Base-by-base conservation (phyloP, 2,797 vertebrate genomes). In the Eulemur coronatus region DNA sequence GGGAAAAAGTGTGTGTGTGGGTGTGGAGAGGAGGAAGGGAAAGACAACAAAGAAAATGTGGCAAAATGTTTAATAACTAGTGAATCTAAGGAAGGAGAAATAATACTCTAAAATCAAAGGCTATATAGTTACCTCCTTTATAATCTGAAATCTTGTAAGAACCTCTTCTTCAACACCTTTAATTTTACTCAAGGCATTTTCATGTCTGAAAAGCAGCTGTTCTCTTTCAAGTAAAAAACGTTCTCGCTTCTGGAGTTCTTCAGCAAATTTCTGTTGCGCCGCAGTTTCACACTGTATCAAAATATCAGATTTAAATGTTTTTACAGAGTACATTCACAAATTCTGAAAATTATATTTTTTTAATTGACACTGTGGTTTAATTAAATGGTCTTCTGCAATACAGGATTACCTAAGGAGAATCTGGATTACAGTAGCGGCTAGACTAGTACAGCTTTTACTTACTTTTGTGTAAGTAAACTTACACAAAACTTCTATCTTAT, bases 221-320 rank as follows among this genome's bases (percentile, higher is more conserved):
- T 99, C 99, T 97, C 98, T 98, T 95, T 99, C 98, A 22, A 98
- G 91, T 96, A 99, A 92, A 85, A 96, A 97, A 41, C 1, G 57
- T 88, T 99, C 99, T 76, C 96, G 96, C 81, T 98, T 98, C 96
- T 98, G 98, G 89, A 99, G 98, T 48, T 99, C 98, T 38, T 97
- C 98, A 84, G 99, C 98, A 98, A 99, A 98, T 65, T 98, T 98
- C 97, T 99, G 99, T 90, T 99, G 99, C 46, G 98, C 98, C 80
- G 98, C 88, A 93, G 98, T 98, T 98, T 99, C 99, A 84, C 97
- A 98, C 99, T 99, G 92, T 28, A 97, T 22, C 55, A 97, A 96
- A 91, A 97, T 22, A 2, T 50, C n/a, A 97, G 89, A 2, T 12
- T 79, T 76, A 26, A 94, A 75, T 86, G 18, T 13, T 50, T 92